Evolutionary conservation across 2,888 invertebrate species (phyloP), one percentile per base, ranked within the genome.

Genomic region (Polydesmus complanatus): DNA sequence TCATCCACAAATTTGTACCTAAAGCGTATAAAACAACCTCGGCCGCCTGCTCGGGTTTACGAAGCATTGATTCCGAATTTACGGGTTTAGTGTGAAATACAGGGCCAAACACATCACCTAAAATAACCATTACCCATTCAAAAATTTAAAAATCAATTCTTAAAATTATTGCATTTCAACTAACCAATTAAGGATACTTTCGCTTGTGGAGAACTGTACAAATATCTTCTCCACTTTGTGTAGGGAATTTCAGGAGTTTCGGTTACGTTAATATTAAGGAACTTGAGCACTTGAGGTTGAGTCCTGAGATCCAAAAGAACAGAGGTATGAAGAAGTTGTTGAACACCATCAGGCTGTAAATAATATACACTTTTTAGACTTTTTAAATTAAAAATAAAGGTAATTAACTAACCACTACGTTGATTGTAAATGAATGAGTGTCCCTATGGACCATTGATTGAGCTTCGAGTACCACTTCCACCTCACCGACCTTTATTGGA

Each of bases 81-180:
- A 37, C 14, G 14, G 5, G 14, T 2, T 68, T 70, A 11, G 72
- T 68, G 2, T 73, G 73, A 64, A 77, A 75, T 5, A 75, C 11
- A 11, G 78, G 78, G 0, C 79, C 79, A 61, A 79, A 75, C 3
- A 80, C 73, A 67, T 79, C 79, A 66, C 79, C 79, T 78, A n/a
- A n/a, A n/a, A n/a, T n/a, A n/a, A n/a, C n/a, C n/a, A n/a, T n/a
- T n/a, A n/a, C n/a, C n/a, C n/a, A n/a, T n/a, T n/a, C n/a, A n/a
- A n/a, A n/a, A n/a, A n/a, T n/a, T n/a, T n/a, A n/a, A n/a, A n/a
- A 14, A 22, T 54, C 25, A 19, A 54, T 25, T 19, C 37, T 37
- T 8, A 37, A 37, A 19, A 8, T 51, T n/a, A 19, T 51, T 14
- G 8, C 22, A 11, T 3, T n/a, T n/a, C 22, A 25, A 68, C 72